Evolutionary conservation across 2,888 invertebrate genomes (phyloP), one percentile per base, ranked within the genome.

Genomic region (Sisyra nigra): DNA sequence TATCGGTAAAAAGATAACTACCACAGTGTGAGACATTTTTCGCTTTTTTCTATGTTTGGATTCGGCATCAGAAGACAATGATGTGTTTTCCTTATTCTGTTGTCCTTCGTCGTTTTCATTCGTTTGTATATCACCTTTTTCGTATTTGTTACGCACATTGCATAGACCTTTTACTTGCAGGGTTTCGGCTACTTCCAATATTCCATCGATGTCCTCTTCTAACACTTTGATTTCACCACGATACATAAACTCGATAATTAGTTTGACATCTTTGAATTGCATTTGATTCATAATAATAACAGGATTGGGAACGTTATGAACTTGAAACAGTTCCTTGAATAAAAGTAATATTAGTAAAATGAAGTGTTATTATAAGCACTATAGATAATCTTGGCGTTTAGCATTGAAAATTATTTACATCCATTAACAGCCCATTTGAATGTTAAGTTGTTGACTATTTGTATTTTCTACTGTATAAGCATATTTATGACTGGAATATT

Each of bases 221-320:
- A 57, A 52, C 8, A 67, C 65, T 53, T 62, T 64, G n/a, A 67
- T 61, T 55, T 68, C 67, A 13, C 68, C 68, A 46, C 58, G 57
- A 51, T 68, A 68, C 60, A 68, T 66, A 48, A 67, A 68, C 44
- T 63, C 62, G 17, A 68, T 55, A 30, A 68, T 60, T 41, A 61
- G 55, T 48, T 61, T 59, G 3, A 68, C 53, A 50, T 66, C 61
- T 7, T 53, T 52, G 45, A 60, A 63, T 47, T 57, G 59, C 19
- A 65, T 57, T 15, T 63, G 62, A 48, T 65, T 65, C 49, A 68
- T 55, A 36, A 67, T 60, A 18, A 68, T 62, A 13, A 66, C 51
- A 8, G 66, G 64, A 51, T 66, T 61, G 14, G 57, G 56, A 4
- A 56, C 55, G n/a, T 52, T 52, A 49, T 67, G 63, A 7, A 57